Evolutionary conservation across 2,888 invertebrate genomes (phyloP).

Genomic region (Sicus ferrugineus): DNA sequence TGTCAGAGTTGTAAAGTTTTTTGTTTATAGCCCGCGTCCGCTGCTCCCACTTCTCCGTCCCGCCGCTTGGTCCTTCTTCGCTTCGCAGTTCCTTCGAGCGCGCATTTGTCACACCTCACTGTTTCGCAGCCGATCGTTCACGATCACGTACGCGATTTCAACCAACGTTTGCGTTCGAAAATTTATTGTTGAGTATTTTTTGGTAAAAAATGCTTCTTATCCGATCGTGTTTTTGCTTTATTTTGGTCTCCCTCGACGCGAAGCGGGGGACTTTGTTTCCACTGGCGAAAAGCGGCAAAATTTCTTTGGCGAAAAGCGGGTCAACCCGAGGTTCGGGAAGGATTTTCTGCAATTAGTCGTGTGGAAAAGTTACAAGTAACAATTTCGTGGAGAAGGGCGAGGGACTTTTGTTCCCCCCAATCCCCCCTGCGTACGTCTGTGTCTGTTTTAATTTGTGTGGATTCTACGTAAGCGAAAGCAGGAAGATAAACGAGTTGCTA

Average conservation of each 20-base stretch:
- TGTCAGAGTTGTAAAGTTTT: conserved; percentile 11
- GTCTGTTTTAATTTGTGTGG: not conserved
- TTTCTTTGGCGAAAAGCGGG: too few relatives aligned
- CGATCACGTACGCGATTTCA: conserved; percentile 18
- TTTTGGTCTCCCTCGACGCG: not conserved
- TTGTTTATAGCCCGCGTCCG: not conserved
- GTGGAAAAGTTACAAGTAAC: too few relatives aligned
- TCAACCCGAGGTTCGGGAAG: too few relatives aligned
- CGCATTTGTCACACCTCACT: conserved; percentile 13
- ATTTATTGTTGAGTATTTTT: not conserved
- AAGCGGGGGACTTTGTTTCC: too few relatives aligned
- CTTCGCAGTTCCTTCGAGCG: not conserved
- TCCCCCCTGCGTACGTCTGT: not conserved
- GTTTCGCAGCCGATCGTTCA: not conserved
- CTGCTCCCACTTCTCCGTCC: not conserved
- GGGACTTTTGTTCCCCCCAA: not conserved
- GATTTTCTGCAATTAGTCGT: not conserved
- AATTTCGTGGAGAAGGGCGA: too few relatives aligned
- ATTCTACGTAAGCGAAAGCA: too few relatives aligned
- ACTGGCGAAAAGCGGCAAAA: too few relatives aligned
- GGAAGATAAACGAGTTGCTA: not conserved
- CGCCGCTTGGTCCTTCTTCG: not conserved
- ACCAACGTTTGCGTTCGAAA: conserved; percentile 8
- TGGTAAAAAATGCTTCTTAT: not conserved
- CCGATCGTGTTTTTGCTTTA: not conserved